phyloP scores from a whole-genome alignment of 2,888 invertebrate genomes.

The Drosophila colorata region DNA sequence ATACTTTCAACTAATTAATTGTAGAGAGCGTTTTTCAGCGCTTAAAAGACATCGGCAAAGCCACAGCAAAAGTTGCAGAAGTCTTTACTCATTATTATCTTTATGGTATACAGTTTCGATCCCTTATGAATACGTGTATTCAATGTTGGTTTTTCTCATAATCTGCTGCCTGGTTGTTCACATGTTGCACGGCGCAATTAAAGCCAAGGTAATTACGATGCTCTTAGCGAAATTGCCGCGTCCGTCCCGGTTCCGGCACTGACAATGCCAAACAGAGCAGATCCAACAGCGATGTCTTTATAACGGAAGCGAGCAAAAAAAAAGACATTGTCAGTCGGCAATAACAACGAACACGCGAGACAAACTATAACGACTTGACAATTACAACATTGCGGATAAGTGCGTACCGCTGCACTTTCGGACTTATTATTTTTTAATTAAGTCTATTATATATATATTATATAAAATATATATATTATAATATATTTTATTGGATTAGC shows the following conservation, averaged over 20 bases:
- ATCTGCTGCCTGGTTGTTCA: constrained; percentile 27
- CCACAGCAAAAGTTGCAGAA: not conserved
- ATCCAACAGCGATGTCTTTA: constrained; percentile 52
- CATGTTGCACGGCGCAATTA: constrained; percentile 45
- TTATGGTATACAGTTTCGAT: not conserved
- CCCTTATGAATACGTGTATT: not conserved
- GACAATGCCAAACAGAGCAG: constrained; percentile 82
- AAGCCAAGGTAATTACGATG: constrained; percentile 63
- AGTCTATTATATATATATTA: too few relatives aligned
- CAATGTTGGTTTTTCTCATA: constrained; percentile 23
- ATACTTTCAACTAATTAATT: too few relatives aligned
- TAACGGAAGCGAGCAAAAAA: constrained; percentile 66
- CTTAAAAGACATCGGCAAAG: not conserved
- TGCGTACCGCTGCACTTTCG: constrained; percentile 31
- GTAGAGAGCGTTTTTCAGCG: too few relatives aligned
- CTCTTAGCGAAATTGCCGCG: constrained; percentile 61
- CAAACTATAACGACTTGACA: constrained; percentile 25
- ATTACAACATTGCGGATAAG: constrained; percentile 30
- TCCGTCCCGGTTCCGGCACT: constrained; percentile 67
- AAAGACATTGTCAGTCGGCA: constrained; percentile 36
- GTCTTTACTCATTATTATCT: not conserved
- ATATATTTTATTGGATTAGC: too few relatives aligned
- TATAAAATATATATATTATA: too few relatives aligned
- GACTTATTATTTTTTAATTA: too few relatives aligned
- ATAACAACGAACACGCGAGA: constrained; percentile 58